phyloP scores from a whole-genome alignment of 2,113 vertebrate genomes.

The Parus major region DNA sequence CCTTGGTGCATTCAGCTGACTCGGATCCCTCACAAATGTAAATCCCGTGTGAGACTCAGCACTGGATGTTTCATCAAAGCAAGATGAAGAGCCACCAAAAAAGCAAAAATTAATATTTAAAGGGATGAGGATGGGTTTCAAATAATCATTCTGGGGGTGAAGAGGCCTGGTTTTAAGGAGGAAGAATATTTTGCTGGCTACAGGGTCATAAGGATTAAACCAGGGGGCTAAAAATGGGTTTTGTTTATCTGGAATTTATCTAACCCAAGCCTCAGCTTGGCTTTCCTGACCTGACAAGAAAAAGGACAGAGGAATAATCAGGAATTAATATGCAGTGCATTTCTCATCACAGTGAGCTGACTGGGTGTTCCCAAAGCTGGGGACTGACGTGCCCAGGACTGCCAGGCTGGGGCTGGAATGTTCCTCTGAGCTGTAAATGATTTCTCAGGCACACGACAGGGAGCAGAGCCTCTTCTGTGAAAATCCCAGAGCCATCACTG shows the following conservation, averaged over 20 bases:
- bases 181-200: neutral
- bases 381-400: accelerated
- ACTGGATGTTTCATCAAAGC: neutral
- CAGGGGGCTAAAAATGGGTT: neutral
- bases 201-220: neutral
- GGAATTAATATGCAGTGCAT: accelerated
- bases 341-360: accelerated
- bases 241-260: neutral
- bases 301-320: neutral
- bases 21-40: too few species aligned
- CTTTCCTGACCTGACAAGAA: neutral
- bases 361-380: neutral
- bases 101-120: neutral
- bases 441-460: neutral
- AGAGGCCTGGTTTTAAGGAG: neutral
- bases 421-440: neutral
- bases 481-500: neutral
- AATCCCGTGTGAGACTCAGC: accelerated
- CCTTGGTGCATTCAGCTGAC: neutral
- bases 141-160: neutral
- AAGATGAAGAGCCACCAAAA: neutral
- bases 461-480: neutral
- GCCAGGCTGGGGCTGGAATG: accelerated
- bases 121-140: neutral
- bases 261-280: neutral